Base-by-base conservation (phyloP, 2,797 vertebrate species). In the Sebastes vulpes region DNA sequence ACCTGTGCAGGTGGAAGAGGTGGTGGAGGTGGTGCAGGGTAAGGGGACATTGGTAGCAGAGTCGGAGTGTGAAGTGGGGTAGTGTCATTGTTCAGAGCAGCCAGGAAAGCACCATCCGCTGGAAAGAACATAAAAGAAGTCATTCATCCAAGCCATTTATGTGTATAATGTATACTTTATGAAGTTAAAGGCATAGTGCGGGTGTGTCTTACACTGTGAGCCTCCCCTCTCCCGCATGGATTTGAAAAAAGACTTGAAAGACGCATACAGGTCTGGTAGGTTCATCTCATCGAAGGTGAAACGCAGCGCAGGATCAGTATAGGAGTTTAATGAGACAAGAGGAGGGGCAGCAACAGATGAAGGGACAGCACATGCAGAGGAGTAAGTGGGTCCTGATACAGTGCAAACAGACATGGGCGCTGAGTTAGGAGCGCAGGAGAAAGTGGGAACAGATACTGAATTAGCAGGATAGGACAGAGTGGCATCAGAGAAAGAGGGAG, bases 201-300 rank as follows among this genome's bases (percentile, higher is more conserved):
- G 42, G 42, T 46, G 42, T 46, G 6, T 46, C 95, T 96, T 86
- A 96, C 96, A 94, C 73, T 96, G 95, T 2, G 96, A 96, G 72
- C 97, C 96, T 50, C 97, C 97, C 83, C 97, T 96, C 93, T 98
- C 98, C 76, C 97, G 96, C 96, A 99, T 96, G 11, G 97, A 98
- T 93, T 96, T 98, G 94, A 97, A 96, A 71, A 99, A 96, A 66
- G 98, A 99, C 86, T 98, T 97, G 95, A 99, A 99, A 75, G 98
- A 99, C 65, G 97, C 97, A 71, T 97, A 98, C 74, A 99, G 93
- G 89, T 99, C 98, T 57, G 98, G 98, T 67, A 98, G 95, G 91
- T 97, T 97, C 89, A 98, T 95, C 94, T 98, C 98, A 0, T 98
- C 96, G 53, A 99, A 99, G 93, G 98, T 98, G 94, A 99, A 99